Evolutionary conservation across 2,888 invertebrate genomes (phyloP), one percentile per base, ranked within the genome.

Genomic region (Dorcus parallelipipedus): DNA sequence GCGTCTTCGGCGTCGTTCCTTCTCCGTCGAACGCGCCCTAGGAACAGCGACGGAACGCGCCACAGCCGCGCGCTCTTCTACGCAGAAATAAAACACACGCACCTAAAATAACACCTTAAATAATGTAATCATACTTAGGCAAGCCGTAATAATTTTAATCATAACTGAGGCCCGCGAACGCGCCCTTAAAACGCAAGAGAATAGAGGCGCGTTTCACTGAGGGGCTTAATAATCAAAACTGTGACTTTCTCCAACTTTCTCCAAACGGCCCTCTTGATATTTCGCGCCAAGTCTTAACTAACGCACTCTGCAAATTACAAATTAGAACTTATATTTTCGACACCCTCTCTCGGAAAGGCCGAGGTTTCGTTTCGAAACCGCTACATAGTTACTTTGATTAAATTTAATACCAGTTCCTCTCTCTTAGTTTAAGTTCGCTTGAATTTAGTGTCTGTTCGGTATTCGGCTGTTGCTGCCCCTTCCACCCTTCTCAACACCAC

Each of bases 321-420:
- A 75, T 75, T 74, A 76, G 75, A 75, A 75, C 75, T 76, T 76
- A 75, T 75, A 76, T 72, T 74, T 75, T 75, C 73, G 69, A 69
- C 74, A 69, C 73, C 70, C 70, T 69, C 68, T 62, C 38, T 45
- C 26, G 63, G 61, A 60, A 60, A 62, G 63, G 62, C 61, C 66
- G 67, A 64, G 67, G 65, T 66, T 66, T 65, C 66, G 63, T 60
- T 50, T 63, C 58, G 52, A 59, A 63, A 65, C 66, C 64, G 61
- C 73, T 71, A 76, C 76, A 76, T 72, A 72, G 75, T 71, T 73
- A 71, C 74, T 74, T 74, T 76, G 76, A 76, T 76, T 76, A 76
- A 76, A 75, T 75, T 74, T 73, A 74, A 75, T 73, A 52, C 56
- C 64, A 50, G 56, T 56, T 56, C 56, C 20, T 45, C 45, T 45